Base-by-base conservation (phyloP, 2,113 vertebrate genomes). In the Tetrao urogallus region DNA sequence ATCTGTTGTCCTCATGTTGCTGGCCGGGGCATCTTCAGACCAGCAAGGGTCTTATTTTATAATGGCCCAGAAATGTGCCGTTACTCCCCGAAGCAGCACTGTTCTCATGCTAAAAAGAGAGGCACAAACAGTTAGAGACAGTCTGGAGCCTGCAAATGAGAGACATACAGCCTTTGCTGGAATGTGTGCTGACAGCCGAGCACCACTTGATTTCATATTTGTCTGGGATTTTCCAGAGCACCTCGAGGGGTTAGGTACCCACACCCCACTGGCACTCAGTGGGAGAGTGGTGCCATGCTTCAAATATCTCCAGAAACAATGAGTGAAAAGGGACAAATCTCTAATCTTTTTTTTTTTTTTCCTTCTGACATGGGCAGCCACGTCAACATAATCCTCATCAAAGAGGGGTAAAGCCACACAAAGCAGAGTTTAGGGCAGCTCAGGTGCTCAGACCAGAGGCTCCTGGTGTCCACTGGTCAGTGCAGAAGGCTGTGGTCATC, bases 91-190 rank as follows among this genome's bases (percentile, higher is more conserved):
- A 60, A 73, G 86, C 76, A 81, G 76, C 19, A 3, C 65, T 47
- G 86, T 60, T 92, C 86, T 73, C 57, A 22, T 71, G 72, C 50
- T 48, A 28, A 36, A 89, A 72, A 50, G 82, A 42, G 83, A 92
- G 79, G 25, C n/a, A 58, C 3, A n/a, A 40, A 42, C 50, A 28
- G 15, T 64, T 64, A 58, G 42, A 85, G 80, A 90, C 92, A 75
- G 72, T 72, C 90, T 92, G 93, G 86, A 95, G 93, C 86, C 92
- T 91, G 63, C 50, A 93, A 83, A 86, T 60, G 76, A 88, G 82
- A 93, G 38, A 88, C 1, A 2, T 4, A 25, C 60, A 81, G 86
- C 28, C 47, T 71, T 47, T 47, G 43, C 61, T 78, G 90, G 76
- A 83, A 74, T 3, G 25, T 75, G 57, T 24, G 14, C 42, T 52